Evolutionary conservation across 1,140 invertebrate genomes (phyloP).

Genomic region (Saccostrea cuccullata): DNA sequence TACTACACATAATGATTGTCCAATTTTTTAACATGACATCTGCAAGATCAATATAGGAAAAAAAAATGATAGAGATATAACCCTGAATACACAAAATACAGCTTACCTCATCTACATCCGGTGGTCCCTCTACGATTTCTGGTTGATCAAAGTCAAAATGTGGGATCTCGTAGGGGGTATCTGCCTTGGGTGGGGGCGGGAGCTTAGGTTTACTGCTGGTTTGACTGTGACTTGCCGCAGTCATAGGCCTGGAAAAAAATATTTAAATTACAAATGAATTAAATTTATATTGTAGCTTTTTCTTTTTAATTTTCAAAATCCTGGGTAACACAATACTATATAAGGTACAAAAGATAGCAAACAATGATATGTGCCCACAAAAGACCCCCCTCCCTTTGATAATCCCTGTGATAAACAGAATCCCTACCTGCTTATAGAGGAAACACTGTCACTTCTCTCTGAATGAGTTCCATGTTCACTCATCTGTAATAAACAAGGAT

Average conservation of each 20-base stretch:
- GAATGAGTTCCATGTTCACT: conserved; percentile 23
- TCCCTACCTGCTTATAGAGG: not conserved
- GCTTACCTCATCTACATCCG: conserved; percentile 73
- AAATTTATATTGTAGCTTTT: no score
- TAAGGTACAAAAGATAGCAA: no score
- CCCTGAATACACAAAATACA: not conserved
- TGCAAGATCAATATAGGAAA: no score
- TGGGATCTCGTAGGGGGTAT: conserved; percentile 68
- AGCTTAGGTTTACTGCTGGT: conserved; percentile 40
- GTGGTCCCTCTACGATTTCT: conserved; percentile 64
- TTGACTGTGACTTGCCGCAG: not conserved
- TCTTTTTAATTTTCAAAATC: no score
- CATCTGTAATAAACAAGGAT: not conserved
- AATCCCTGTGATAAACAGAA: no score
- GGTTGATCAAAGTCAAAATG: conserved; percentile 74
- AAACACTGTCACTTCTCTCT: conserved; percentile 31
- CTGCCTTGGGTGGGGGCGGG: conserved; percentile 41
- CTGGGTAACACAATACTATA: no score
- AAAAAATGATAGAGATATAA: no score
- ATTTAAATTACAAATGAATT: no score
- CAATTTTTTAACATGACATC: no score
- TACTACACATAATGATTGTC: no score
- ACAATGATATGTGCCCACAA: no score
- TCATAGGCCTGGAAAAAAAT: not conserved
- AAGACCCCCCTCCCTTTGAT: no score